These are phyloP conservation scores for rat (Rattus norvegicus) DNA, from an alignment of 2,113 vertebrate genomes.

Conservation along the genomic window GRCr8 NC_086027.1:62025001-62025500, in stretches of 20 bases:
- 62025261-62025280: conserved; percentile 79
- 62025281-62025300: conserved; percentile 74
- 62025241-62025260: conserved; percentile 81
- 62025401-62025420: conserved; percentile 63
- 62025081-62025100: conserved; percentile 74
- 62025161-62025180: conserved; percentile 78
- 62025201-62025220: conserved; percentile 78
- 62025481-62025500: neutral
- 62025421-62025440: conserved; percentile 52
- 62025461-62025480: conserved; percentile 11
- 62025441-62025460: neutral
- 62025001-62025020: conserved; percentile 68
- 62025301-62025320: conserved; percentile 75
- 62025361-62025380: neutral
- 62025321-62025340: conserved; percentile 51
- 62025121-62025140: conserved; percentile 63
- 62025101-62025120: conserved; percentile 75
- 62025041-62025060: conserved; percentile 76
- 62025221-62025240: conserved; percentile 62
- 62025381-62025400: conserved; percentile 56
- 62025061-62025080: conserved; percentile 70
- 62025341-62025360: conserved; percentile 64
- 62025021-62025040: conserved; percentile 48
- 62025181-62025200: conserved; percentile 77
- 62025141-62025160: conserved; percentile 71